These are phyloP conservation scores for Mythimna pallens DNA, from an alignment of 2,888 invertebrate species.

Conservation along the genomic window DNA sequence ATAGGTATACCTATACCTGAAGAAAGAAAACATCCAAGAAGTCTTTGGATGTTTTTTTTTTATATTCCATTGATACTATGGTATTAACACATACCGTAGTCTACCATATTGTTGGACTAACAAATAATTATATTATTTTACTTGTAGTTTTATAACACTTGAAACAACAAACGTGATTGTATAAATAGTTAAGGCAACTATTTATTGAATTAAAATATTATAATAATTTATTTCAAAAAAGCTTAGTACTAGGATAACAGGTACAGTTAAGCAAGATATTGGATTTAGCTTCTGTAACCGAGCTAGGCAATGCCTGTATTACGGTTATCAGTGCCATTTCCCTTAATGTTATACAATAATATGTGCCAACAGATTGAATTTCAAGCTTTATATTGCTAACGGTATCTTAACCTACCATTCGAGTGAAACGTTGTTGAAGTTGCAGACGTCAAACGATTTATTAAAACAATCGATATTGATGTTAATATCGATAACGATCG, in stretches of 20 bases:
- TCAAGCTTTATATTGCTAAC: too few species aligned
- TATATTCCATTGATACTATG: not conserved
- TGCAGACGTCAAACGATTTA: constrained; percentile 16
- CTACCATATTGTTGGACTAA: too few species aligned
- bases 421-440: constrained; percentile 10
- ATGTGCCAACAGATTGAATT: too few species aligned
- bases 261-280: too few species aligned
- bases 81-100: not conserved
- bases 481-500: constrained; percentile 35
- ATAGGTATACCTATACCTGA: not conserved
- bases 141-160: not conserved
- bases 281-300: too few species aligned
- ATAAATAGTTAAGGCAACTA: not conserved
- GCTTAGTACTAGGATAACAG: too few species aligned
- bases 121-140: constrained; percentile 1
- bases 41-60: not conserved
- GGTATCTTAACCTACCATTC: not conserved
- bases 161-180: not conserved
- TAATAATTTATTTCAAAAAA: too few species aligned
- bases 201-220: not conserved
- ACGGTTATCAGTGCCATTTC: too few species aligned
- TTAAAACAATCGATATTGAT: constrained; percentile 44
- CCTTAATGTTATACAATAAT: too few species aligned
- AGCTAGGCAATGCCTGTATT: too few species aligned
- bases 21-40: too few species aligned